phyloP scores from a whole-genome alignment of 2,113 vertebrate species.

The Lagopus leucura region DNA sequence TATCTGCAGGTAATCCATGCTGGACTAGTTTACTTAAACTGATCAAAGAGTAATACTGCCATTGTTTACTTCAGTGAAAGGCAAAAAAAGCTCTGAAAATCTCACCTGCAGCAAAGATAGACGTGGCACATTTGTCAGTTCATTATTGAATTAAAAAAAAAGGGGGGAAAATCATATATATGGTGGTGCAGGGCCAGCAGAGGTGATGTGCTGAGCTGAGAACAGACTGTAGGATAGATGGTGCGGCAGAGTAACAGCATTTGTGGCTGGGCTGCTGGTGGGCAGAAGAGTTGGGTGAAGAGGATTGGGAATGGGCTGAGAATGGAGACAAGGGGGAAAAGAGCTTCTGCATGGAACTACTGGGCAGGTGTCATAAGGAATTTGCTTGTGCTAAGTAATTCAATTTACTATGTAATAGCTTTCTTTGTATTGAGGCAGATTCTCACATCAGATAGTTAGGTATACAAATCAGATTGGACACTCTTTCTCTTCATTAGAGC shows the following conservation, averaged over 20 bases:
- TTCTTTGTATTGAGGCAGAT: neutral
- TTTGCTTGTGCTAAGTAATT: neutral
- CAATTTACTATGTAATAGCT: neutral
- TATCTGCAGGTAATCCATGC: neutral
- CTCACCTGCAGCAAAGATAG: neutral
- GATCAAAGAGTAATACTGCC: neutral
- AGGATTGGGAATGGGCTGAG: neutral
- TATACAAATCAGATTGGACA: neutral
- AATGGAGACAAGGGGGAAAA: neutral
- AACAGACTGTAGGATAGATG: neutral
- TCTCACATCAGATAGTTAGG: neutral
- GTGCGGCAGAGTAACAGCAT: neutral
- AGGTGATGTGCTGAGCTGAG: neutral
- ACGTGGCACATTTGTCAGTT: neutral
- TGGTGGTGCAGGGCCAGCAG: neutral
- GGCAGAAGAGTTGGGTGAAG: neutral
- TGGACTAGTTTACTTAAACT: neutral
- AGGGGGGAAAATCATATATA: fast-evolving
- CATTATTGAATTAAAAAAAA: neutral
- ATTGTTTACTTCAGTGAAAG: neutral
- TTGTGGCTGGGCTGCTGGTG: neutral
- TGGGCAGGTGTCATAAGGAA: neutral
- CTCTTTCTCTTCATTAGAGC: neutral
- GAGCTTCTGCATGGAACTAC: neutral
- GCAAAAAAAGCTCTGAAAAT: neutral